phyloP scores from a whole-genome alignment of 1,140 invertebrate species.

The Zaprionus capensis region DNA sequence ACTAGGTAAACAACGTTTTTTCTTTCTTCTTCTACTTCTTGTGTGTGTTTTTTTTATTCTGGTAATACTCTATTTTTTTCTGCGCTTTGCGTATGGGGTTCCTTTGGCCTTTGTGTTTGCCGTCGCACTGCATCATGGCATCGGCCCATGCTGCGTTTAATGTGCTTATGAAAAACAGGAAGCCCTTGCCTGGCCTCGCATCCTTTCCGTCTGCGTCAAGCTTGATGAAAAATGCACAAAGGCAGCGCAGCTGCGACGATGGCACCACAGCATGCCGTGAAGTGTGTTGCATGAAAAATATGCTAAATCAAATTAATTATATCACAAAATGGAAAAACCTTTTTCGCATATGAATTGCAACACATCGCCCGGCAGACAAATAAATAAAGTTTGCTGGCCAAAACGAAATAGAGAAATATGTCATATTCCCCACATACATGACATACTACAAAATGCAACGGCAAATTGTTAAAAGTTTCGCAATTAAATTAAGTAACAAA shows the following conservation, averaged over 20 bases:
- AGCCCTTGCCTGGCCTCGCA: constrained; percentile 14
- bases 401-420: constrained; percentile 30
- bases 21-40: background rate
- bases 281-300: constrained; percentile 38
- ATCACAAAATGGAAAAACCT: constrained; percentile 43
- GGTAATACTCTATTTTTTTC: constrained; percentile 8
- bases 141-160: constrained; percentile 51
- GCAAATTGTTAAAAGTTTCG: constrained; percentile 43
- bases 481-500: constrained; percentile 55
- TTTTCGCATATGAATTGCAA: constrained; percentile 31
- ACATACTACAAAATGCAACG: background rate
- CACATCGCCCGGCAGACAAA: constrained; percentile 13
- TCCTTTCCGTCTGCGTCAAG: constrained; percentile 11
- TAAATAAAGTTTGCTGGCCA: constrained; percentile 27
- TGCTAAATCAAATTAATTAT: constrained; percentile 64
- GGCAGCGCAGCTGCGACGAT: constrained; percentile 20
- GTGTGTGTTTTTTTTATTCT: background rate
- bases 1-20: constrained; percentile 49
- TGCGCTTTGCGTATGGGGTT: constrained; percentile 21
- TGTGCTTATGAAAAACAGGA: constrained; percentile 59
- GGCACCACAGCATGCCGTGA: constrained; percentile 8
- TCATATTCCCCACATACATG: constrained; percentile 11
- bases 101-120: constrained; percentile 38
- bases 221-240: constrained; percentile 48
- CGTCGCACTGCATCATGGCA: constrained; percentile 36